Base-by-base conservation (phyloP, 2,113 vertebrate genomes). In the Eurystomus gularis region DNA sequence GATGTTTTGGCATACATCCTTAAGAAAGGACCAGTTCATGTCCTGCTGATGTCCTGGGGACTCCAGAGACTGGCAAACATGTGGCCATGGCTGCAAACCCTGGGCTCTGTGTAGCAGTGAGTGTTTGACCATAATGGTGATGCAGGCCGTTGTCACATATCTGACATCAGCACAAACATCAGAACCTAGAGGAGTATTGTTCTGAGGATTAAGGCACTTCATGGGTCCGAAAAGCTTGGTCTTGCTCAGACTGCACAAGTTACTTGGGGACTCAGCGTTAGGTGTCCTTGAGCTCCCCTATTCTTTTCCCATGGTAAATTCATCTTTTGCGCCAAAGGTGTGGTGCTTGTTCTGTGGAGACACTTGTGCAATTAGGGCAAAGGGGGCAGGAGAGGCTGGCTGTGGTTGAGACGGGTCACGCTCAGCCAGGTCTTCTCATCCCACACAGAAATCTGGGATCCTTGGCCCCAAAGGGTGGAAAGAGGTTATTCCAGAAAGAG, bases 181-280 rank as follows among this genome's bases (percentile, higher is more conserved):
- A 23, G 48, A 18, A 60, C 39, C 35, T 26, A 6, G 28, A n/a
- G 28, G 54, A 48, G 20, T 26, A 6, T 4, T 65, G 9, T 25
- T 37, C 8, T 72, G 31, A 64, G 62, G n/a, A 21, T 29, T 23
- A 35, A 60, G 62, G 81, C 48, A 28, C 10, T 37, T 71, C 51
- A 42, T 35, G 46, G 46, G 19, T 11, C 46, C 57, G 40, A 58
- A 20, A 31, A 86, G 9, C n/a, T 62, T 0, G 0, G n/a, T 31
- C 29, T 37, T 65, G 14, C 33, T 61, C 77, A 37, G 25, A 10
- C 49, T 73, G 54, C 44, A 46, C 14, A 11, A 37, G 39, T 17
- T 68, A n/a, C 24, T 0, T 3, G 9, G 42, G 57, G 37, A 18
- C 39, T 58, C 37, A 3, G 13, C 2, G 1, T 17, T 25, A 49